phyloP scores from a whole-genome alignment of 2,113 vertebrate species.

The Centropus unirufus region DNA sequence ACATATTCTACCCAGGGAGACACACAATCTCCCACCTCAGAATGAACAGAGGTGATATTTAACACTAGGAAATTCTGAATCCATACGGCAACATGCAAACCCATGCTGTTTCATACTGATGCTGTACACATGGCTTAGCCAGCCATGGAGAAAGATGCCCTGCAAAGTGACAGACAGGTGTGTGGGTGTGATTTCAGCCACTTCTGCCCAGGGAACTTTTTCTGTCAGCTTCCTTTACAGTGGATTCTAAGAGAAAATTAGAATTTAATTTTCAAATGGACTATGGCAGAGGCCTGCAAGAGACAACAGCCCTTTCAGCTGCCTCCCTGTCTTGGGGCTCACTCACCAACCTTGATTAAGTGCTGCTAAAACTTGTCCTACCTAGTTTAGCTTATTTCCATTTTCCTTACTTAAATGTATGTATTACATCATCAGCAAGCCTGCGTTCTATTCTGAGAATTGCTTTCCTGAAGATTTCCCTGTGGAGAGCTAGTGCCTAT shows the following conservation, averaged over 20 bases:
- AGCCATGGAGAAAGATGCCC: not conserved
- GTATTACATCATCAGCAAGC: not conserved
- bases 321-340: not conserved
- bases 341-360: not conserved
- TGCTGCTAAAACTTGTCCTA: not conserved
- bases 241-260: not conserved
- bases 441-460: constrained; percentile 5
- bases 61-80: not conserved
- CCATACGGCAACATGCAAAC: not conserved
- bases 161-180: not conserved
- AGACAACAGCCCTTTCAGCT: not conserved
- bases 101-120: not conserved
- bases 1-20: not conserved
- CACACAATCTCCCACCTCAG: not conserved
- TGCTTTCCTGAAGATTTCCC: constrained; percentile 10
- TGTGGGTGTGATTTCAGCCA: not conserved
- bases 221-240: not conserved
- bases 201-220: not conserved
- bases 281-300: not conserved
- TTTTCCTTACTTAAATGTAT: not conserved
- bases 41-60: not conserved
- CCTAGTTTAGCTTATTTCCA: not conserved
- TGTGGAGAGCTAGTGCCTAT: not conserved
- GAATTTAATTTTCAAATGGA: not conserved
- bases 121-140: not conserved